These are phyloP conservation scores for Ophioderma brevispina DNA, from an alignment of 35 echinoderm and acorn worm genomes.

Conservation along the genomic window DNA sequence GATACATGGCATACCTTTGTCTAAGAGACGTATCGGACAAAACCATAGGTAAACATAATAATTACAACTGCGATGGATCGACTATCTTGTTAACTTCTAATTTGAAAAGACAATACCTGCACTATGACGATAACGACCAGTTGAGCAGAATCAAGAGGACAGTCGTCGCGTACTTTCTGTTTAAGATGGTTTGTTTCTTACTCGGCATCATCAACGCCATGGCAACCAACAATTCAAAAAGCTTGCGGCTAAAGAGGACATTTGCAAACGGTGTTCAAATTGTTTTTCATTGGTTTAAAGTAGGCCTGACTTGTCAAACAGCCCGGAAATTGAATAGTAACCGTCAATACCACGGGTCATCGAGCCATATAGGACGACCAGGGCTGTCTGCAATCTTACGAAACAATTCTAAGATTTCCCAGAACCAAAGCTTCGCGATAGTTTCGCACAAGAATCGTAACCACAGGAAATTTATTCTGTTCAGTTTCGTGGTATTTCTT, in stretches of 20 bases:
- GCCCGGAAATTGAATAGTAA: background rate
- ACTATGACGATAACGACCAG: background rate
- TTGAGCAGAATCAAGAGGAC: background rate
- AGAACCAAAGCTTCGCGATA: conserved; percentile 8
- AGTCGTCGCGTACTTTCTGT: background rate
- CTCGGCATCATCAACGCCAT: background rate
- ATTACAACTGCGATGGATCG: too few species aligned
- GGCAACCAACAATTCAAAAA: conserved; percentile 12
- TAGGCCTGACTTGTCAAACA: background rate
- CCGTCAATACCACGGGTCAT: background rate
- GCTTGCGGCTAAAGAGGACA: background rate
- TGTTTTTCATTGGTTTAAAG: conserved; percentile 9
- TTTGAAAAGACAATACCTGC: background rate
- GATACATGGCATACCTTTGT: too few species aligned
- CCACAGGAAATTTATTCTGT: background rate
- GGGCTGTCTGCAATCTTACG: background rate
- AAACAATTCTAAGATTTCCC: conserved; percentile 4
- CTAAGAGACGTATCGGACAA: too few species aligned
- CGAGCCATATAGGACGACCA: background rate
- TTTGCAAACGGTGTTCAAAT: conserved; percentile 6
- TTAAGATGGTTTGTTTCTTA: background rate
- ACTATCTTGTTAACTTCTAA: too few species aligned
- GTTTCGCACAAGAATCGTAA: background rate
- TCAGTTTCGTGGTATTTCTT: background rate
- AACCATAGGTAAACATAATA: too few species aligned